Evolutionary conservation across 2,888 invertebrate genomes (phyloP), one percentile per base, ranked within the genome.

Genomic region (Hecatera dysodea): DNA sequence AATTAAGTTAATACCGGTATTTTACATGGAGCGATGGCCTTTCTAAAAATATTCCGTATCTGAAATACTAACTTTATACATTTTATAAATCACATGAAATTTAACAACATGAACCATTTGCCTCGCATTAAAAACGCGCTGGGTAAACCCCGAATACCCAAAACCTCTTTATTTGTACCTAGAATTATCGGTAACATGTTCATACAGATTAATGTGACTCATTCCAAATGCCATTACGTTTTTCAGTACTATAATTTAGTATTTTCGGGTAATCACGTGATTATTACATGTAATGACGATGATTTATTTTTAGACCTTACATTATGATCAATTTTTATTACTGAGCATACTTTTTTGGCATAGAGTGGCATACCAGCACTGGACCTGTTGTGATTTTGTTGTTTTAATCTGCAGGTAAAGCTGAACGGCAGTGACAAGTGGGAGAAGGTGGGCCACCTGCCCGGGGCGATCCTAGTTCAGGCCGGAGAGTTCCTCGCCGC

Each of bases 391-490:
- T 52, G 1, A 77, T 8, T 17, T 22, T 12, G 0, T 11, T 53
- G 19, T 44, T n/a, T 48, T 53, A 29, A 7, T 29, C 69, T 91
- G 7, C 89, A 97, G 96, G 97, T 98, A 52, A 97, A 97, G 89
- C 92, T 97, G 75, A 96, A 97, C 15, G 96, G 96, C 62, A 97
- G 97, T 80, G 97, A 97, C 44, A 97, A 97, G 81, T 98, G 98
- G 97, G 96, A 97, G 84, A 96, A 97, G 48, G 98, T 98, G 5
- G 97, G 97, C 0, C 98, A 98, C 86, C 96, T 98, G 63, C 97
- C 97, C 0, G 98, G 97, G 42, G 97, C 98, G 36, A 97, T 98
- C 82, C 94, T 98, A 57, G 96, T 98, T 42, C 98, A 98, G 88
- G 96, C 97, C 33, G 98, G 98, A 24, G 97, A 98, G 87, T 96